Percentiles rank a stretch among this genome's conserved stretches.
Evolutionary conservation across 2,113 vertebrate genomes (phyloP).

Genomic region (Megalops atlanticus): DNA sequence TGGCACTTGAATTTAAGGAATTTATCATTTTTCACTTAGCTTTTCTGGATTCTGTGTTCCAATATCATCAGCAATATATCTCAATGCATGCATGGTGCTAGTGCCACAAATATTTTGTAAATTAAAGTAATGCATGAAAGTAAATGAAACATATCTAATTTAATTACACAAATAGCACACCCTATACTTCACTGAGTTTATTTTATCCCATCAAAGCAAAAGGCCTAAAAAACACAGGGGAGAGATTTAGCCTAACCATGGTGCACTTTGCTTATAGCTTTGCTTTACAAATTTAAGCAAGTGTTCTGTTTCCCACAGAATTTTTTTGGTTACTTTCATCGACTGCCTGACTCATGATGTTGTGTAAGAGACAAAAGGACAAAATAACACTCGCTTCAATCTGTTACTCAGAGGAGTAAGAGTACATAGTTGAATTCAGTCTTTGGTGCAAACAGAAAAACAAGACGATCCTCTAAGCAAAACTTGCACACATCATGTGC

Average conservation of each 20-base stretch:
- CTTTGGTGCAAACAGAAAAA: background rate
- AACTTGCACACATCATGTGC: background rate
- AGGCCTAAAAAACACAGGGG: background rate
- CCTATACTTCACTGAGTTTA: background rate
- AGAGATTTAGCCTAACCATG: background rate
- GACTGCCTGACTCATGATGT: no score
- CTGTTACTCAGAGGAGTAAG: background rate
- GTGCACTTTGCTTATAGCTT: no score
- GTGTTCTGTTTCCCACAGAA: no score
- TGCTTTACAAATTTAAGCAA: no score
- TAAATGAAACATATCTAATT: background rate
- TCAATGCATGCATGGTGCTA: no score
- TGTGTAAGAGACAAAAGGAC: no score
- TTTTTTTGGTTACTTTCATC: no score
- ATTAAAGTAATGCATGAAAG: background rate
- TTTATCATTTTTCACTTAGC: conserved; percentile 3
- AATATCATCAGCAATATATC: no score
- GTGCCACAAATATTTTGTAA: background rate
- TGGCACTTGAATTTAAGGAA: no score
- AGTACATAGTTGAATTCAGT: background rate
- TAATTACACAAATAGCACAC: background rate
- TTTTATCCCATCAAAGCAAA: background rate
- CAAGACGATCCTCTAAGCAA: background rate
- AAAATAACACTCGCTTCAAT: background rate
- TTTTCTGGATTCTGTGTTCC: background rate